Conservation (phyloP, 2,797 vertebrate genomes). For the Periparus ater region DNA sequence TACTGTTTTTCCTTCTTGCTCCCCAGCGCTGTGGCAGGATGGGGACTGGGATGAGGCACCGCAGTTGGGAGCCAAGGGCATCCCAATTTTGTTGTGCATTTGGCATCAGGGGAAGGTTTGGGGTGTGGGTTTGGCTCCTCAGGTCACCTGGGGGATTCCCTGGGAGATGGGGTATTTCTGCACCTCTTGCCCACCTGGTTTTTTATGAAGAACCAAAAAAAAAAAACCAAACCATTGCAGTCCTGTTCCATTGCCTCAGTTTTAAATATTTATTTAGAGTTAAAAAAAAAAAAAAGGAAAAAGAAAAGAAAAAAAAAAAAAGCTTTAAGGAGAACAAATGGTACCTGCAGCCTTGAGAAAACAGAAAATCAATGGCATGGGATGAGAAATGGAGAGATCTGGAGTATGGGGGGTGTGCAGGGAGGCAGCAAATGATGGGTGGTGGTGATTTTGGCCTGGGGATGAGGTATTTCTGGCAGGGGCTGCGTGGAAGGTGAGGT, state of each 20-base stretch:
- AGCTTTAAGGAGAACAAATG: slow-evolving; percentile 65
- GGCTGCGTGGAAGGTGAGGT: slow-evolving; percentile 45
- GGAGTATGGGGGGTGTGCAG: neutral
- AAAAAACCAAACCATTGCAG: neutral
- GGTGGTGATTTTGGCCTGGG: neutral
- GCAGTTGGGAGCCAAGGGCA: neutral
- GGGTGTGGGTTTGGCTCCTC: neutral
- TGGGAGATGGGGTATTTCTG: neutral
- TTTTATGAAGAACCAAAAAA: neutral
- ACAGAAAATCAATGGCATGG: neutral
- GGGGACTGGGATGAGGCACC: neutral
- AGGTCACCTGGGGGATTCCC: neutral
- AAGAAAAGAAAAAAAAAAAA: neutral
- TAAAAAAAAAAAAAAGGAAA: slow-evolving; percentile 64
- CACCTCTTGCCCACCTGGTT: neutral
- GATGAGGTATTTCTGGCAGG: slow-evolving; percentile 62
- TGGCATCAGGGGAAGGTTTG: no score
- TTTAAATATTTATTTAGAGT: slow-evolving; percentile 93
- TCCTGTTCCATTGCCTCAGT: slow-evolving; percentile 76
- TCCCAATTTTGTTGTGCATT: neutral
- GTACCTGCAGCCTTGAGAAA: slow-evolving; percentile 66
- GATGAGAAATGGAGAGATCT: neutral
- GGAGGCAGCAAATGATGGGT: neutral
- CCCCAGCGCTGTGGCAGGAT: neutral
- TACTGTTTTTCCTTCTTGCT: neutral